Evolutionary conservation across 1,140 invertebrate genomes (phyloP).

Genomic region (Metopolophium dirhodum): DNA sequence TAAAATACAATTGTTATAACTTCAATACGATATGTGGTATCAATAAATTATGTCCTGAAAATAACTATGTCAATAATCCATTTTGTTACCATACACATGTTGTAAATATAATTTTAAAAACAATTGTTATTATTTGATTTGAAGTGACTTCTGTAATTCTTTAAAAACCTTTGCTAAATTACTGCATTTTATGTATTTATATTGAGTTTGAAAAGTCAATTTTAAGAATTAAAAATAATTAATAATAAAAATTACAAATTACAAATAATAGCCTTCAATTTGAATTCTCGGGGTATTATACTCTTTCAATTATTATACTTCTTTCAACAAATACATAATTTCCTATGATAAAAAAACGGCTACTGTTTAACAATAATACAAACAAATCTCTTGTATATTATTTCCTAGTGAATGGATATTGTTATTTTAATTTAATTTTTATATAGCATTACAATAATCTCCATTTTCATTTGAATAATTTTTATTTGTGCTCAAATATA

Average conservation of each 20-base stretch:
- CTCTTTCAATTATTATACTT: no score
- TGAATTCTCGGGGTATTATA: not conserved
- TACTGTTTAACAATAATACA: not conserved
- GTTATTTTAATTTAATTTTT: slow-evolving; percentile 6
- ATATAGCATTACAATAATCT: not conserved
- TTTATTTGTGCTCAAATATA: slow-evolving; percentile 37
- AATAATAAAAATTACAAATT: not conserved
- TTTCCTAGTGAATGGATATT: slow-evolving; percentile 9
- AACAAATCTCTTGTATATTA: not conserved
- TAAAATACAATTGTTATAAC: not conserved
- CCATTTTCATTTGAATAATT: not conserved
- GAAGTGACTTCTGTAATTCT: not conserved
- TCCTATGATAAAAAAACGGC: not conserved
- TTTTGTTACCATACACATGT: slow-evolving; percentile 34
- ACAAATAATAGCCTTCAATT: not conserved
- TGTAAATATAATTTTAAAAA: slow-evolving; percentile 24
- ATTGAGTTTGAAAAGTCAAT: not conserved
- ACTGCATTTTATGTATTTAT: not conserved
- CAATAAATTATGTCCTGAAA: not conserved
- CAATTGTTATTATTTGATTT: slow-evolving; percentile 4
- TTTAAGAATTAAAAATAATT: not conserved
- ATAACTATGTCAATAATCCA: not conserved
- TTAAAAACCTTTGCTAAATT: not conserved
- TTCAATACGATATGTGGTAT: not conserved
- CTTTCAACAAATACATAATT: not conserved